Evolutionary conservation across 2,888 invertebrate species (phyloP), one percentile per base, ranked within the genome.

Genomic region (Seira musarum): DNA sequence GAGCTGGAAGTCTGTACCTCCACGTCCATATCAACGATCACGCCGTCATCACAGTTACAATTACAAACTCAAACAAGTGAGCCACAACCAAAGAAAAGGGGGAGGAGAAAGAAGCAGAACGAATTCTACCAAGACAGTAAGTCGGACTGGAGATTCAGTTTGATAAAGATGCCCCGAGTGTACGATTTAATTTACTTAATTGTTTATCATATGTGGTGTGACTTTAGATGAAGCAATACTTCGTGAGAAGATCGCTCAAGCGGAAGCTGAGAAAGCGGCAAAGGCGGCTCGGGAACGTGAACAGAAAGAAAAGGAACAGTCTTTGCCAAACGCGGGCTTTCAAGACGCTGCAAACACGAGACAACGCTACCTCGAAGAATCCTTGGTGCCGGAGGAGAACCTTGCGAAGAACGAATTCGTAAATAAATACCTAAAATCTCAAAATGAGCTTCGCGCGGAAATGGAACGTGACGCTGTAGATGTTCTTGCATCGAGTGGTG

Each of bases 381-480:
- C 40, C 0, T 8, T 24, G 2, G 17, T n/a, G 15, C 49, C 70
- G 10, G 68, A 72, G 8, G 79, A 82, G 40, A 78, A 68, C 64
- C 17, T 76, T 22, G 71, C 81, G 15, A 71, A 75, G 66, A 84
- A 78, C 63, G 79, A 75, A 19, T 72, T 84, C 25, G 81, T 84
- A 3, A 81, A 84, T 53, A 71, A 66, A 65, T 84, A 84, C 70
- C 69, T 84, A 46, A 80, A 81, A 68, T 82, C 83, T 67, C 83
- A 84, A 68, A 82, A 73, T 74, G 81, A 80, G 63, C 80, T 83
- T 73, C 78, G 68, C 61, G 77, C 75, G 24, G 64, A 81, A 70
- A 84, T 84, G 80, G 82, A 81, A 53, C 73, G 82, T 22, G 74
- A 81, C 46, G 75, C 77, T n/a, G 72, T 74, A 60, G 80, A 61